These are phyloP conservation scores for Cantharis lateralis DNA, from an alignment of 2,888 invertebrate genomes.

Conservation along the genomic window DNA sequence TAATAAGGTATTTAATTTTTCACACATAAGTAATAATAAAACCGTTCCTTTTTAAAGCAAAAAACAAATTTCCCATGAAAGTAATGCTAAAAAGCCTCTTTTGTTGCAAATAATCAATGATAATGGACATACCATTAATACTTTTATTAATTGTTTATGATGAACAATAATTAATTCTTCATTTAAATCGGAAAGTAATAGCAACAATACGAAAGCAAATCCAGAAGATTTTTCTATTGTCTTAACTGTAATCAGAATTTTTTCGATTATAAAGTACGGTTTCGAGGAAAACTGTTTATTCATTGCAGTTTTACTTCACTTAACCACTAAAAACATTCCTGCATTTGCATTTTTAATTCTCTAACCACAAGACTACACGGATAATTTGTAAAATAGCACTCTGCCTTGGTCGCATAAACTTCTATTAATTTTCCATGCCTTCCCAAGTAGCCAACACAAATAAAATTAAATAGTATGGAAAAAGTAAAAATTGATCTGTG, in stretches of 20 bases:
- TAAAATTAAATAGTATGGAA: neutral
- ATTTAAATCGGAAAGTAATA: neutral
- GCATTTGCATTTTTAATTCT: neutral
- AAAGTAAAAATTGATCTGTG: neutral
- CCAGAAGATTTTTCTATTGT: neutral
- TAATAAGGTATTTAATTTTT: slow-evolving; percentile 4
- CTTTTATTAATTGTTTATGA: neutral
- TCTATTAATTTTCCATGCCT: neutral
- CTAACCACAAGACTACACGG: neutral
- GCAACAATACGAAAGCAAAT: neutral
- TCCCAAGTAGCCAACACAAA: neutral
- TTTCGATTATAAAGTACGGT: neutral
- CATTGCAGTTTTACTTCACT: neutral
- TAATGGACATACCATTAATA: neutral
- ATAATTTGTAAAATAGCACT: no score
- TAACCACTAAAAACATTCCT: neutral
- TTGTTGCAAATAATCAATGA: slow-evolving; percentile 3
- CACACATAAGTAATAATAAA: slow-evolving; percentile 4
- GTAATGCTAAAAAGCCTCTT: neutral
- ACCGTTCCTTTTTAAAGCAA: slow-evolving; percentile 2
- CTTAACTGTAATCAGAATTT: neutral
- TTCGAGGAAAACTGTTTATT: neutral
- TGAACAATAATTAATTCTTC: neutral
- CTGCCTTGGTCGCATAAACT: neutral
- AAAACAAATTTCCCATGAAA: neutral